Percentiles rank a stretch among this genome's conserved stretches.
Evolutionary conservation across 2,113 vertebrate species (phyloP).

Genomic region (Glaucidium brasilianum): DNA sequence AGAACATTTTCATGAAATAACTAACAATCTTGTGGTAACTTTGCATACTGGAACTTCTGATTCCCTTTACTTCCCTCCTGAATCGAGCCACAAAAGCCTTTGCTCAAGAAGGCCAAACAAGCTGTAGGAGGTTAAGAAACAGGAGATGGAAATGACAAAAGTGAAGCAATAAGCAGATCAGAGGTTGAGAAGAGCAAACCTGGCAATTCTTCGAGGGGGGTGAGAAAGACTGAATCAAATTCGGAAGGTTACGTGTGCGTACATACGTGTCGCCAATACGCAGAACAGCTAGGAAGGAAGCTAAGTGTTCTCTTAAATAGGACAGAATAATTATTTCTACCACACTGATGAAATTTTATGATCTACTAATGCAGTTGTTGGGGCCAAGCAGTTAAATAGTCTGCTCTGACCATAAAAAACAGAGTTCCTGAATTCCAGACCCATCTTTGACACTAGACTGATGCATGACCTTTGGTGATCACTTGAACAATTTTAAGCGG

Average conservation of each 20-base stretch:
- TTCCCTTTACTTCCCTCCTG: neutral
- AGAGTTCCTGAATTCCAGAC: neutral
- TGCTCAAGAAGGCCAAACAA: neutral
- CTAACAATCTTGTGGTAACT: neutral
- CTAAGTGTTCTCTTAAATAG: neutral
- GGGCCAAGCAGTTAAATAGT: neutral
- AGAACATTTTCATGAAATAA: neutral
- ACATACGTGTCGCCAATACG: rapidly evolving
- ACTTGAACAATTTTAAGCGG: neutral
- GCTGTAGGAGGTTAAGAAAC: neutral
- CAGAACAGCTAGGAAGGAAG: neutral
- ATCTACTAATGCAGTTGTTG: neutral
- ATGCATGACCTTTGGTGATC: neutral
- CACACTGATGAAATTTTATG: neutral
- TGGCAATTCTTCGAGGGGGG: neutral
- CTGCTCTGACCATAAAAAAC: neutral
- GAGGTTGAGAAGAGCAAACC: neutral
- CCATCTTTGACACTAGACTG: neutral
- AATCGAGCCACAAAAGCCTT: neutral
- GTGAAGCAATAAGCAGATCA: neutral
- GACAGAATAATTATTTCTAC: neutral
- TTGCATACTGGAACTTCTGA: neutral
- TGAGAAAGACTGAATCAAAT: neutral
- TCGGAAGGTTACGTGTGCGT: rapidly evolving
- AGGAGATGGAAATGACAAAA: neutral